phyloP scores from a whole-genome alignment of 1,140 invertebrate species.

The Lasioglossum baleicum region DNA sequence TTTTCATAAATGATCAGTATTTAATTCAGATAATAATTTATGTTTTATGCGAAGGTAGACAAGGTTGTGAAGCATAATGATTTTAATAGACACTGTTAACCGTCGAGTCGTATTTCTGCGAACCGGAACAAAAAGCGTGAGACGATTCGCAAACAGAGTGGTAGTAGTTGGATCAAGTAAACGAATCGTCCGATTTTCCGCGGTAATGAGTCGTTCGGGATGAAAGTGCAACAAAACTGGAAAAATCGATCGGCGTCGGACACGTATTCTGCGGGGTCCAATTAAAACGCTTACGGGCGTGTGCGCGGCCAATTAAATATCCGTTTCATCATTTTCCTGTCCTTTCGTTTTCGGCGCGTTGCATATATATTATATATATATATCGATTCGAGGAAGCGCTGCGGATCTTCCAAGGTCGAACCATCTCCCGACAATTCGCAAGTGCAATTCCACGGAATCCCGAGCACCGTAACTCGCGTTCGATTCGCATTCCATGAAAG shows the following conservation, averaged over 20 bases:
- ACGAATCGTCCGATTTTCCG: too few species aligned
- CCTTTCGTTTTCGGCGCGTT: not conserved
- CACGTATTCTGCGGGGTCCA: not conserved
- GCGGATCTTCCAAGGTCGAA: slow-evolving; percentile 44
- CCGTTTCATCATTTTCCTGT: too few species aligned
- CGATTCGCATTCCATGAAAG: slow-evolving; percentile 68
- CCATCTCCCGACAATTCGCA: slow-evolving; percentile 19
- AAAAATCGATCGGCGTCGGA: not conserved
- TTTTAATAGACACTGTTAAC: too few species aligned
- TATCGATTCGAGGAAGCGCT: not conserved
- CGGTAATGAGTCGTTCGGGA: not conserved
- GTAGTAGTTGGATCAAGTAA: too few species aligned
- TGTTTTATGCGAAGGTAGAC: too few species aligned
- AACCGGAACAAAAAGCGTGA: too few species aligned
- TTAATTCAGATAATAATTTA: too few species aligned
- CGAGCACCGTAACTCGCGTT: slow-evolving; percentile 57
- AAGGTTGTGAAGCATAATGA: too few species aligned
- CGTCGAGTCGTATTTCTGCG: too few species aligned
- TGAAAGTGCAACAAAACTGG: not conserved
- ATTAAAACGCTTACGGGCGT: not conserved
- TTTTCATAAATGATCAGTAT: too few species aligned
- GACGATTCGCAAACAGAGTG: too few species aligned
- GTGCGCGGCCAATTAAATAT: not conserved
- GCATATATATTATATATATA: not conserved
- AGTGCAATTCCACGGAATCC: slow-evolving; percentile 51